Conservation (phyloP, 2,113 vertebrate genomes). For the Archocentrus centrarchus region DNA sequence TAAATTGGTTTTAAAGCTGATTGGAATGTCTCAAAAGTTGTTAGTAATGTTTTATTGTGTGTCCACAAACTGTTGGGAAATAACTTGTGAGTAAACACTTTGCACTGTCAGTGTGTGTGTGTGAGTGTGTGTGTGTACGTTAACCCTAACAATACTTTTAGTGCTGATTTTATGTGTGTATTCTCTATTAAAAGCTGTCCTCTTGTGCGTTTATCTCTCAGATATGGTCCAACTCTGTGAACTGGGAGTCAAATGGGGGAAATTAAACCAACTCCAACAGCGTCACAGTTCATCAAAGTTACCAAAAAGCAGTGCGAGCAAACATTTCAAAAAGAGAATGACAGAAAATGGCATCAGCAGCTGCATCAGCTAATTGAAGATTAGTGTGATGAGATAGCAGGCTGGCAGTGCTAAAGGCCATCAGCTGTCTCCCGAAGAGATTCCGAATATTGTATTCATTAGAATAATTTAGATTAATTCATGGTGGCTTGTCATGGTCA, state of each 20-base stretch:
- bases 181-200: constrained; percentile 13
- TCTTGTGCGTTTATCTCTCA: constrained; percentile 17
- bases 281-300: constrained; percentile 47
- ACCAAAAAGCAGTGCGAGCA: constrained; percentile 21
- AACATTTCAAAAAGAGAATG: constrained; percentile 41
- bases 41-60: constrained; percentile 50
- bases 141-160: constrained; percentile 27
- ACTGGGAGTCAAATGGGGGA: constrained; percentile 13
- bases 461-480: constrained; percentile 47
- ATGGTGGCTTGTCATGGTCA: constrained; percentile 32
- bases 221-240: constrained; percentile 14
- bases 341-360: constrained; percentile 47
- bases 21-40: constrained; percentile 35
- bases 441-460: constrained; percentile 10
- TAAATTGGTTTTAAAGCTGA: constrained; percentile 33
- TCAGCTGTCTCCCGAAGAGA: constrained; percentile 45
- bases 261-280: constrained; percentile 40
- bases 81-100: constrained; percentile 73
- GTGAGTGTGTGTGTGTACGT: constrained; percentile 40
- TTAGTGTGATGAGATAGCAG: constrained; percentile 57
- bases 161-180: constrained; percentile 11
- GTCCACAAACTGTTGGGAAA: constrained; percentile 52
- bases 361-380: constrained; percentile 65
- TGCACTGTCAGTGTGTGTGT: constrained; percentile 54
- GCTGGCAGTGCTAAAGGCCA: constrained; percentile 43